Conservation (phyloP, 2,797 vertebrate genomes). For the Eleutherodactylus coqui region DNA sequence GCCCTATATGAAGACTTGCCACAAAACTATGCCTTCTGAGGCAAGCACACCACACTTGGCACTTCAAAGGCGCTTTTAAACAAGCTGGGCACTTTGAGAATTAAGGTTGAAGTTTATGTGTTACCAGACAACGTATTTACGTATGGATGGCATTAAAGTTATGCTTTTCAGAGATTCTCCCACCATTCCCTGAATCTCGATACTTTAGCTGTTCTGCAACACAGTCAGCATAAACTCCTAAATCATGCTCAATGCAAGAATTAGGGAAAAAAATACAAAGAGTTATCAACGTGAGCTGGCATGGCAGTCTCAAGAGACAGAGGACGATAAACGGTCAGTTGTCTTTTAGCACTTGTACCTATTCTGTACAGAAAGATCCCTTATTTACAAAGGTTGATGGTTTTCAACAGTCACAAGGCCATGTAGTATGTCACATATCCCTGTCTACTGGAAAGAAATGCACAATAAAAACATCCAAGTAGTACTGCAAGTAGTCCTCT, state of each 20-base stretch:
- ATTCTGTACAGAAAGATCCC: not conserved
- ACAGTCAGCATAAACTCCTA: not conserved
- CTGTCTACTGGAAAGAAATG: not conserved
- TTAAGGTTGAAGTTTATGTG: not conserved
- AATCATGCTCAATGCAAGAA: not conserved
- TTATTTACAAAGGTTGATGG: not conserved
- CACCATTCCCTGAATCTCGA: not conserved
- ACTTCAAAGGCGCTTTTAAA: not conserved
- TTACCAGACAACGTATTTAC: slow-evolving; percentile 4
- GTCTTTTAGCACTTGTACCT: not conserved
- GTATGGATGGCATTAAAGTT: slow-evolving; percentile 7
- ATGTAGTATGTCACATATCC: not conserved
- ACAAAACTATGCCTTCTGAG: slow-evolving; percentile 5
- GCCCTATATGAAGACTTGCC: slow-evolving; percentile 28
- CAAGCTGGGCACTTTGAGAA: not conserved
- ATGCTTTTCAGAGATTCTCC: not conserved
- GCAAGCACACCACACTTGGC: slow-evolving; percentile 1
- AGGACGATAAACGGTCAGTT: not conserved
- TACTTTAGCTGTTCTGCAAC: not conserved
- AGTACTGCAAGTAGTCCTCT: no score
- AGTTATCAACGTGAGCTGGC: not conserved
- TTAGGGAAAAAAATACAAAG: not conserved
- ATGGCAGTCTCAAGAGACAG: not conserved
- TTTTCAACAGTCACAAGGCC: not conserved
- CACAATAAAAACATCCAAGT: not conserved